phyloP scores from a whole-genome alignment of 2,888 invertebrate genomes.

The Malachius bipustulatus region DNA sequence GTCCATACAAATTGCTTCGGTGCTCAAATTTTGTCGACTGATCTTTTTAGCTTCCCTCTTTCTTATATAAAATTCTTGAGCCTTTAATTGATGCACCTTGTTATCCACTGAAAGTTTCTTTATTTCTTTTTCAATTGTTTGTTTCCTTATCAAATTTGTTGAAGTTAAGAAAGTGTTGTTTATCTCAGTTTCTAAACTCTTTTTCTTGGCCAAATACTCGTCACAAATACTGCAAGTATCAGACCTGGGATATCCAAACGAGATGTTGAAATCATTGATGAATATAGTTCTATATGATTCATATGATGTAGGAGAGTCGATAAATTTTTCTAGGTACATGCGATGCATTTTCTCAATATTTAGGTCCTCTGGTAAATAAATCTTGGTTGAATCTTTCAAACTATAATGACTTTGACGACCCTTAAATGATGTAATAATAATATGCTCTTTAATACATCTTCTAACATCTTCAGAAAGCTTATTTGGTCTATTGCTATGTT shows the following conservation, averaged over 20 bases:
- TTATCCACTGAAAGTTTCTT: no score
- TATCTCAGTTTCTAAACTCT: constrained; percentile 7
- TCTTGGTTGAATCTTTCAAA: constrained; percentile 12
- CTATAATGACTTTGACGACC: constrained; percentile 15
- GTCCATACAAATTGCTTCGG: constrained; percentile 13
- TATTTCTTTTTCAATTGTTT: no score
- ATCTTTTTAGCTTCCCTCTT: neutral
- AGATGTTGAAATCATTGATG: constrained; percentile 14
- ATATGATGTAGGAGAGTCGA: constrained; percentile 12
- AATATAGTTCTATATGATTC: constrained; percentile 15
- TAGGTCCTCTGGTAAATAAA: constrained; percentile 15
- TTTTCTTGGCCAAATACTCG: constrained; percentile 8
- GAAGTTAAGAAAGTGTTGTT: no score
- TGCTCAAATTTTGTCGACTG: neutral
- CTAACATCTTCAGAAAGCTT: constrained; percentile 11
- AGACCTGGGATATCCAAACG: constrained; percentile 15
- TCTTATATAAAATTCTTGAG: neutral
- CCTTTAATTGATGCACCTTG: neutral
- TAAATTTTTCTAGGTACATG: constrained; percentile 11
- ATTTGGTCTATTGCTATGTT: constrained; percentile 13
- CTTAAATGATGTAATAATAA: constrained; percentile 13
- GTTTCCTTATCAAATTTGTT: no score
- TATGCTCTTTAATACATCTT: constrained; percentile 11
- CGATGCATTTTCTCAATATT: constrained; percentile 14
- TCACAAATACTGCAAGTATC: constrained; percentile 14